Evolutionary conservation across 2,797 vertebrate species (phyloP).

Genomic region (Amblyopsis hoosieri): DNA sequence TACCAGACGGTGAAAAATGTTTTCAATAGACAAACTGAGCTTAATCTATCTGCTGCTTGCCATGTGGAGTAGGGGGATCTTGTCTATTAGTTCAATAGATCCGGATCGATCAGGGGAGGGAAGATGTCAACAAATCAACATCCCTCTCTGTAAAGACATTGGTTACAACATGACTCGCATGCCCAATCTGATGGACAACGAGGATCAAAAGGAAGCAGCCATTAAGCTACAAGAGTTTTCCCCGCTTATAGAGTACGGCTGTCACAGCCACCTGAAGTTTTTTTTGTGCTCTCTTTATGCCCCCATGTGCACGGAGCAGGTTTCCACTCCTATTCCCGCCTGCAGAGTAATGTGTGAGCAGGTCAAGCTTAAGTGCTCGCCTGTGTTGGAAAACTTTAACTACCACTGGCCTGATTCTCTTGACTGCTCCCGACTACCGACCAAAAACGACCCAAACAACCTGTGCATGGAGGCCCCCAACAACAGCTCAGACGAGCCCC

Average conservation of each 20-base stretch:
- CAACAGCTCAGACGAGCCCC: conserved; percentile 89
- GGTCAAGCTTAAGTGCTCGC: conserved; percentile 90
- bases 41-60: conserved; percentile 58
- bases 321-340: conserved; percentile 95
- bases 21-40: conserved; percentile 41
- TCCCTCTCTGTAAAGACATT: conserved; percentile 95
- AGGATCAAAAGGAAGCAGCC: conserved; percentile 92
- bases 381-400: conserved; percentile 93
- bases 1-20: conserved; percentile 62
- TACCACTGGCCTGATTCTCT: conserved; percentile 95
- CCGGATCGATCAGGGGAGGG: conserved; percentile 88
- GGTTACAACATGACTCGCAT: conserved; percentile 98
- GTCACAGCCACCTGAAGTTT: conserved; percentile 93
- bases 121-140: conserved; percentile 91
- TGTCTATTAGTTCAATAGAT: conserved; percentile 91
- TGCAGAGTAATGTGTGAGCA: conserved; percentile 97
- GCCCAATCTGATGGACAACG: conserved; percentile 97
- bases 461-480: conserved; percentile 98
- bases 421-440: conserved; percentile 92
- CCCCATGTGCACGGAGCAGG: conserved; percentile 98
- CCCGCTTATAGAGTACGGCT: conserved; percentile 93
- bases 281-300: conserved; percentile 97
- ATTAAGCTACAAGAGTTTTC: conserved; percentile 96
- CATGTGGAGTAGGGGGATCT: conserved; percentile 60
- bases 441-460: conserved; percentile 95